phyloP scores from a whole-genome alignment of 2,888 invertebrate genomes.

The Drosophila ochracea region DNA sequence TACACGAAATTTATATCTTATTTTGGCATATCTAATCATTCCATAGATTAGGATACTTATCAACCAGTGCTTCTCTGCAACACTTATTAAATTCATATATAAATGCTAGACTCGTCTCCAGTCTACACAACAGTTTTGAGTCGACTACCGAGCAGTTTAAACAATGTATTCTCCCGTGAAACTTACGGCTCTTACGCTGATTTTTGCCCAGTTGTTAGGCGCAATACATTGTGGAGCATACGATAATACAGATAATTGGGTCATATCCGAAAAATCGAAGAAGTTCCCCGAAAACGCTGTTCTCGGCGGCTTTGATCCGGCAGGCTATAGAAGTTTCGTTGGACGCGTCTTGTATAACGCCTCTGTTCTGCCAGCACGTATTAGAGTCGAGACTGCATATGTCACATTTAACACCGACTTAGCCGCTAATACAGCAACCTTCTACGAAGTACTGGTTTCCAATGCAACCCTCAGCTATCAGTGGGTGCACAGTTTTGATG shows the following conservation, averaged over 20 bases:
- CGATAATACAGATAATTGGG: conserved; percentile 44
- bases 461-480: conserved; percentile 38
- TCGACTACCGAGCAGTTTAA: conserved; percentile 2
- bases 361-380: conserved; percentile 49
- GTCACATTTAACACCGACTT: conserved; percentile 34
- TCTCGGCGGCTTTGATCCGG: conserved; percentile 49
- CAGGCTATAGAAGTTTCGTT: conserved; percentile 59
- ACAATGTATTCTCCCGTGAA: conserved; percentile 40
- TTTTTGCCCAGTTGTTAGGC: conserved; percentile 44
- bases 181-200: conserved; percentile 10
- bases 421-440: not conserved
- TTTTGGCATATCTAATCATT: conserved; percentile 28
- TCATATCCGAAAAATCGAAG: conserved; percentile 10
- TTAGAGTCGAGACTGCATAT: conserved; percentile 39
- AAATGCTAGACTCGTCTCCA: not conserved
- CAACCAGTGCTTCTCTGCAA: conserved; percentile 2
- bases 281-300: conserved; percentile 43
- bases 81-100: not conserved
- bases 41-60: conserved; percentile 4
- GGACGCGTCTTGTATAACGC: conserved; percentile 32
- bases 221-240: conserved; percentile 46
- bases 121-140: not conserved
- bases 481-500: conserved; percentile 57
- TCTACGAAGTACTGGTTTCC: conserved; percentile 41
- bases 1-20: conserved; percentile 9